Evolutionary conservation across 2,797 vertebrate species (phyloP), one percentile per base, ranked within the genome.

Genomic region (Pogonophryne albipinna): DNA sequence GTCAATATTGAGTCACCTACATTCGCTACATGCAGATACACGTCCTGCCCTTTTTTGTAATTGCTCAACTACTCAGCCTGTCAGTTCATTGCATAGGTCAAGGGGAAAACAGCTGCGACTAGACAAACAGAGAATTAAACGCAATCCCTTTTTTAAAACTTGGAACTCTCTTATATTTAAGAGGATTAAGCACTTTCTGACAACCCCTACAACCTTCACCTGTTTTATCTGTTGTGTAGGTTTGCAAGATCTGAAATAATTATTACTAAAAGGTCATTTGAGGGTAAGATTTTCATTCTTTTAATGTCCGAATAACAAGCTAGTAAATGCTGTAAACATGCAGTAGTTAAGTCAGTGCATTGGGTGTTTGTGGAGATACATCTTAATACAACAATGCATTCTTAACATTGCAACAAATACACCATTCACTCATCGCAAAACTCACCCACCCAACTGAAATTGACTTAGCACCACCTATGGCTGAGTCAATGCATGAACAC

Each of bases 1-100:
- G 6, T 59, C 4, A 67, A 68, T 70, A 2, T 61, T 76, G 31
- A 73, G 45, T 62, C 38, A 52, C 14, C 3, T 71, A n/a, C 16
- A 51, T 63, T 41, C 23, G 27, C 38, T 71, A 7, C 73, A 65
- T 79, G 76, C 61, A 55, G 1, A 34, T 63, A 74, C 76, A 69
- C 0, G 16, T 68, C 53, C 52, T 76, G 31, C 11, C 6, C 61
- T 67, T 41, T 57, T 51, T 12, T 47, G 11, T 19, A 47, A 2
- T 3, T 58, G 31, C 20, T 27, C 38, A n/a, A 61, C 50, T 14
- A 19, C 2, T 62, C 44, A 67, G 19, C 42, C 2, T 71, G 10
- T 34, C 23, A 45, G n/a, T 55, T 74, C 0, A 20, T 58, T 64
- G 52, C 38, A 51, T 62, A 0, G 3, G 16, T 51, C 10, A 20